Evolutionary conservation across 2,888 invertebrate species (phyloP).

Genomic region (Antheraea yamamai): DNA sequence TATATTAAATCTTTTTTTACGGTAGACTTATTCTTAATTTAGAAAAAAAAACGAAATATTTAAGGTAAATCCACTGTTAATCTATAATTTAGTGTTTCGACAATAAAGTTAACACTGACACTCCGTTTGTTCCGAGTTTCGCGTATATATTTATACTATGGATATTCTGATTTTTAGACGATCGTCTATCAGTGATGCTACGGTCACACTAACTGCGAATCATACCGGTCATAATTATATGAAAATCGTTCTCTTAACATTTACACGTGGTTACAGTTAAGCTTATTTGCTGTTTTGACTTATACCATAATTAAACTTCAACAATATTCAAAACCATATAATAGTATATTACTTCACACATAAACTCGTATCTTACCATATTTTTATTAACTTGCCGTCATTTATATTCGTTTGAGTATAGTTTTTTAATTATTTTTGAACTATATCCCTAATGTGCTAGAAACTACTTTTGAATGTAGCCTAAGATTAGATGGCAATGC

Average conservation of each 20-base stretch:
- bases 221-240: background rate
- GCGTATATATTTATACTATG: background rate
- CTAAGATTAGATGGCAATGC: too few relatives aligned
- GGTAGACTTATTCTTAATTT: background rate
- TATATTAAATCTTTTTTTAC: background rate
- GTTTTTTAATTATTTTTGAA: too few relatives aligned
- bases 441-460: too few relatives aligned
- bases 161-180: background rate
- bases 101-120: background rate
- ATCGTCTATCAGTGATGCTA: slow-evolving; percentile 1
- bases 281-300: background rate
- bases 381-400: too few relatives aligned
- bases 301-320: background rate
- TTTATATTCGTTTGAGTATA: too few relatives aligned
- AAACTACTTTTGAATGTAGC: too few relatives aligned
- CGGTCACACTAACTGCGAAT: background rate
- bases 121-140: background rate
- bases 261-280: background rate
- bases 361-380: too few relatives aligned
- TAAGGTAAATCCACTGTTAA: background rate
- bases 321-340: too few relatives aligned
- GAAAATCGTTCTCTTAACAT: background rate
- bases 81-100: background rate
- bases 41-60: background rate
- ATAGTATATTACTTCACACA: too few relatives aligned